These are phyloP conservation scores for Uropetala carovei DNA, from an alignment of 2,888 invertebrate species.

Conservation along the genomic window DNA sequence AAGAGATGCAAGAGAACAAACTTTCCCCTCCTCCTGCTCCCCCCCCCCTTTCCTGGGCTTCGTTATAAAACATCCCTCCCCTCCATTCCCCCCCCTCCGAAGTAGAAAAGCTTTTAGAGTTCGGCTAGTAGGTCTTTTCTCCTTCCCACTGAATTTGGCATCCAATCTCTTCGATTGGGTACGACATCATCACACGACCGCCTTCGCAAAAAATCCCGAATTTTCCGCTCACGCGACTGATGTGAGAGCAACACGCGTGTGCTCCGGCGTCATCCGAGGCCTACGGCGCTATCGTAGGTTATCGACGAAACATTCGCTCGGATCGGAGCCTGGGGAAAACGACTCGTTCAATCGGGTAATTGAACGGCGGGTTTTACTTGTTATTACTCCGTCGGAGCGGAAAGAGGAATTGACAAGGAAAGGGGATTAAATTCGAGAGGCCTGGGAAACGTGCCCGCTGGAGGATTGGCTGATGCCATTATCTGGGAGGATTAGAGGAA, in stretches of 20 bases:
- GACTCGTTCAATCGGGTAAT: background rate
- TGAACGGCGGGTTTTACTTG: conserved; percentile 27
- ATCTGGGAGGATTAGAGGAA: background rate
- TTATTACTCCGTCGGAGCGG: background rate
- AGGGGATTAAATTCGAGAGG: background rate
- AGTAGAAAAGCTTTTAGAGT: no score
- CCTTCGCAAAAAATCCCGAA: no score
- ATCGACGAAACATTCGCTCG: background rate
- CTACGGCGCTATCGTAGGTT: background rate
- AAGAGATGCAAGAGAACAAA: background rate
- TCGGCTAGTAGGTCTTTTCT: no score
- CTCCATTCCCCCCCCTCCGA: no score
- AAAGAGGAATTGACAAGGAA: background rate
- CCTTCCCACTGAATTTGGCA: no score
- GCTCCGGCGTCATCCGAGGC: no score
- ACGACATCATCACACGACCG: no score
- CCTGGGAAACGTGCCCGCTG: background rate
- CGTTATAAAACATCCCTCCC: background rate
- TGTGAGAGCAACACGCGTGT: background rate
- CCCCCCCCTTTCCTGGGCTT: background rate
- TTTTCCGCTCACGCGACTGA: background rate
- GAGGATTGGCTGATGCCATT: conserved; percentile 15
- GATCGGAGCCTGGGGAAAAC: background rate
- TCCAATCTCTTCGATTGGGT: no score
- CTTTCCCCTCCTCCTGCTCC: background rate